Evolutionary conservation across 92 coral and sea anemone species (phyloP), one percentile per base, ranked within the genome.

Genomic region (Porites evermanni): DNA sequence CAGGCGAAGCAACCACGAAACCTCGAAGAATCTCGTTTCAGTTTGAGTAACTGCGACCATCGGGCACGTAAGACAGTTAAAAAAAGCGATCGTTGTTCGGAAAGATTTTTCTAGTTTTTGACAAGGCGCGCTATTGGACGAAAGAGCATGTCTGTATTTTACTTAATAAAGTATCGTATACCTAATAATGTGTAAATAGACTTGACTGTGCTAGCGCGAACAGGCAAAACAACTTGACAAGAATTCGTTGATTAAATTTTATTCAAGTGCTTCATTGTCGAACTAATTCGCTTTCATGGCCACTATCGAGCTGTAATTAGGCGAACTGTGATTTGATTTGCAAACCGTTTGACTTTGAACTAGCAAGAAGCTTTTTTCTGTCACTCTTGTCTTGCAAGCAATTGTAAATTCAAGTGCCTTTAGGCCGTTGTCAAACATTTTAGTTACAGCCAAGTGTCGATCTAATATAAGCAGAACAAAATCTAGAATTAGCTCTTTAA

Each of bases 241-340:
- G 84, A 89, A 87, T 87, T 88, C 88, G 94, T 88, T 94, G 98
- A 94, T 94, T 86, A 78, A 85, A 80, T 91, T 90, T 84, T 78
- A 85, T 83, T 94, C 89, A 88, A 93, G 91, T 94, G 77, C 86
- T 83, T 75, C 84, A 88, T 90, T 94, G 98, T 93, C 82, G 88
- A 64, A 69, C 91, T 90, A 93, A 93, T 91, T 69, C 96, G 75
- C 84, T 63, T 80, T 86, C 89, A 91, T 86, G 80, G 93, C 85
- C 71, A 79, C 89, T 88, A 90, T 86, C 88, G 88, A 79, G 84
- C 84, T 53, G 72, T 89, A 93, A 93, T 94, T 94, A 91, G 89
- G 82, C 94, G 53, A 63, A 72, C 92, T 65, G 94, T 78, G 91
- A 72, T 83, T 75, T 94, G 94, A 92, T 84, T 87, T 89, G 90